Conservation (phyloP, 1,140 invertebrate species). For the Diorhabda elongata region DNA sequence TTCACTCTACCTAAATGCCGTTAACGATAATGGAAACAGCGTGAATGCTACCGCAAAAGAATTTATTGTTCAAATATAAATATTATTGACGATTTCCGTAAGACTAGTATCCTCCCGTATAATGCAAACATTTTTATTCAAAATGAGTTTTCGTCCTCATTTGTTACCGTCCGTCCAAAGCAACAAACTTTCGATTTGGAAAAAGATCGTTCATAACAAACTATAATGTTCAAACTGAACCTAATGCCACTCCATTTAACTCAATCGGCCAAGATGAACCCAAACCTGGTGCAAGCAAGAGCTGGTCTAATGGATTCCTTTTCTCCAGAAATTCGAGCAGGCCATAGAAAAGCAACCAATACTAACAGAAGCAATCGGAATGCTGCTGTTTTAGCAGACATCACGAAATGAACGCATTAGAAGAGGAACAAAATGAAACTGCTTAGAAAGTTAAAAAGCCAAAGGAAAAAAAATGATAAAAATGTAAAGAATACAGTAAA, state of each 20-base stretch:
- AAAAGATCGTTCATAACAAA: constrained; percentile 20
- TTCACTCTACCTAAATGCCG: not conserved
- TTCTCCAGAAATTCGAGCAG: constrained; percentile 27
- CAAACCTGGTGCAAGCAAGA: constrained; percentile 32
- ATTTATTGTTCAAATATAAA: constrained; percentile 7
- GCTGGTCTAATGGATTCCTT: constrained; percentile 12
- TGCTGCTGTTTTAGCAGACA: constrained; percentile 8
- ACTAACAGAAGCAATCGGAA: constrained; percentile 1
- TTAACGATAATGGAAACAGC: constrained; percentile 3
- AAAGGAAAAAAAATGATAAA: constrained; percentile 31
- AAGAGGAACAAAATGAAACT: constrained; percentile 23
- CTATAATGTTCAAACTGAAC: constrained; percentile 9
- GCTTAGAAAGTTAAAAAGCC: constrained; percentile 32
- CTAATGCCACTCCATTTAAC: constrained; percentile 2
- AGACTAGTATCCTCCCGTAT: not conserved
- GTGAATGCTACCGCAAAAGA: not conserved
- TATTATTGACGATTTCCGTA: not conserved
- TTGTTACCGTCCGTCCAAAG: constrained; percentile 32
- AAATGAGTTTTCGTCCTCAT: constrained; percentile 32
- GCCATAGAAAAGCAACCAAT: not conserved
- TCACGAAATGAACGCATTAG: constrained; percentile 12
- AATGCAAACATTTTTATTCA: constrained; percentile 27
- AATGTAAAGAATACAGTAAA: constrained; percentile 6
- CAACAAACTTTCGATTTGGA: constrained; percentile 17
- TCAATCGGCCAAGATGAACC: constrained; percentile 32